Percentiles rank a stretch among this genome's conserved stretches.
Evolutionary conservation across 2,888 invertebrate species (phyloP).

Genomic region (Ormia ochracea): DNA sequence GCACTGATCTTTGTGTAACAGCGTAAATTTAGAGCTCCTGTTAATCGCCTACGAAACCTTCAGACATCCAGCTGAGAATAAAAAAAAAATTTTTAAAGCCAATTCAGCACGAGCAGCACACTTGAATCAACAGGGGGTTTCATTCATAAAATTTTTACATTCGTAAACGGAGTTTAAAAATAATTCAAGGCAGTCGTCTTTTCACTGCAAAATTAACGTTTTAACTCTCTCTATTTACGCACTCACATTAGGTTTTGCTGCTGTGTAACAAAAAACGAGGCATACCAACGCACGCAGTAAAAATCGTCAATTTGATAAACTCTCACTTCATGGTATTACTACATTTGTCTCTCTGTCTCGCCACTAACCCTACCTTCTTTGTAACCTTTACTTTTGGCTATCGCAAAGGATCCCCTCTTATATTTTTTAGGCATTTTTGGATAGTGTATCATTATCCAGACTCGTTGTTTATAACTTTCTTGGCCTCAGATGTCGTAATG

Average conservation of each 20-base stretch:
- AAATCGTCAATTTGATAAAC: constrained; percentile 24
- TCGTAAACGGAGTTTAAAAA: not conserved
- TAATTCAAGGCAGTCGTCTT: constrained; percentile 28
- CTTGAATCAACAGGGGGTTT: constrained; percentile 65
- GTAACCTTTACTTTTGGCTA: not conserved
- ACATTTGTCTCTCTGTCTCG: constrained; percentile 29
- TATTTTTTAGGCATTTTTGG: not conserved
- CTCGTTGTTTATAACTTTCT: constrained; percentile 31
- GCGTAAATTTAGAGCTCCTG: constrained; percentile 53
- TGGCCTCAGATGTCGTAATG: constrained; percentile 35
- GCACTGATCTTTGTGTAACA: constrained; percentile 48
- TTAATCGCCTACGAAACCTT: not conserved
- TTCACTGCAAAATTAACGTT: not conserved
- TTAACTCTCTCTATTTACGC: constrained; percentile 2
- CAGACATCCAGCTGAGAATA: constrained; percentile 45
- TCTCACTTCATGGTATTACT: constrained; percentile 7
- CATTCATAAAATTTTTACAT: constrained; percentile 64
- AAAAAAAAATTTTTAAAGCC: constrained; percentile 20
- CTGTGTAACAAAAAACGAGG: constrained; percentile 17
- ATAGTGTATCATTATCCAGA: constrained; percentile 5
- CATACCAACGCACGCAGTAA: not conserved
- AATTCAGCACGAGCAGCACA: not conserved
- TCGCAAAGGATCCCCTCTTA: not conserved
- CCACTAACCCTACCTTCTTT: constrained; percentile 10
- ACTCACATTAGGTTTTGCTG: not conserved